Conservation (phyloP, 2,797 vertebrate species). For the Esox masquinongy region DNA sequence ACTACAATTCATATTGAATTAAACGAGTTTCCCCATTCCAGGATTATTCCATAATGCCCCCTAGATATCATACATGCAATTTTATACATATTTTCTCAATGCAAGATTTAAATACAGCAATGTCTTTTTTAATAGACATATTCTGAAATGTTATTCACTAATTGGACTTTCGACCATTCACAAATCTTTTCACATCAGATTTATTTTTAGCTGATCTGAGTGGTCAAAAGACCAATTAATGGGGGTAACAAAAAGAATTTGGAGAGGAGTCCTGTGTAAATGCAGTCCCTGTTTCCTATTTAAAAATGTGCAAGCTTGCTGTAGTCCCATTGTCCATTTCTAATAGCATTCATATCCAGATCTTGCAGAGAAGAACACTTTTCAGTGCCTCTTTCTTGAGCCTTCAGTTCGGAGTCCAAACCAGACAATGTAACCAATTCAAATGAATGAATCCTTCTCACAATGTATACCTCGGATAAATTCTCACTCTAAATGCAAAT, state of each 20-base stretch:
- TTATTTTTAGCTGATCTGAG: too few relatives aligned
- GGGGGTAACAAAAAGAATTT: too few relatives aligned
- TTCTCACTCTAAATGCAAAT: constrained; percentile 63
- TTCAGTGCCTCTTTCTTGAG: background rate
- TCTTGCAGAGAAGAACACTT: constrained; percentile 6
- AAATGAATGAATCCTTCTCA: constrained; percentile 23
- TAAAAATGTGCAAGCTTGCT: background rate
- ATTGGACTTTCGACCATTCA: too few relatives aligned
- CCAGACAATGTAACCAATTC: constrained; percentile 5
- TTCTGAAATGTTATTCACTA: background rate
- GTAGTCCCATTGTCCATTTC: background rate
- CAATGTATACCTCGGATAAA: constrained; percentile 31
- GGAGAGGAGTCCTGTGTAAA: background rate
- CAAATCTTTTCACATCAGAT: too few relatives aligned
- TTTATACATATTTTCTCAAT: background rate
- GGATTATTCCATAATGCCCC: background rate
- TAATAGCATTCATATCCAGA: background rate
- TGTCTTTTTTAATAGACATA: background rate
- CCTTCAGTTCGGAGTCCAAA: background rate
- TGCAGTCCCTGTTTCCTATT: background rate
- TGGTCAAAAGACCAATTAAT: too few relatives aligned
- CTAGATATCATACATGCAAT: background rate
- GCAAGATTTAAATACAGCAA: background rate
- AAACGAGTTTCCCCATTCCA: background rate
- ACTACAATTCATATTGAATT: background rate